Base-by-base conservation (phyloP, 2,888 invertebrate genomes). In the Melanotus villosus region DNA sequence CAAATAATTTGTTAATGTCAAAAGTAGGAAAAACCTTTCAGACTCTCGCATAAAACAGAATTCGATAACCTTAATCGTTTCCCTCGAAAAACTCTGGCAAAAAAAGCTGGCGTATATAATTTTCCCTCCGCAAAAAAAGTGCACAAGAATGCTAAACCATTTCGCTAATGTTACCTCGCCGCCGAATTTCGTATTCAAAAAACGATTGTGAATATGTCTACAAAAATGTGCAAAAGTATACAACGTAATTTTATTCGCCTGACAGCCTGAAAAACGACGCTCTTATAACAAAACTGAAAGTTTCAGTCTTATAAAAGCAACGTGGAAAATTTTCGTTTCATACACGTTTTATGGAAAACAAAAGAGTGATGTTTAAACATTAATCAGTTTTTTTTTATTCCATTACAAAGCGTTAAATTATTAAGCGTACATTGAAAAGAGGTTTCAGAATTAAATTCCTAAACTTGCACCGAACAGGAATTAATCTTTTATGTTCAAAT, bases 191-290 rank as follows among this genome's bases (percentile, higher is more conserved):
- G 32, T 32, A 30, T 52, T 52, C 52, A 7, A 3, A 52, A 34
- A 50, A 14, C 50, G 30, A 50, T 32, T 10, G 50, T 16, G 16
- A 52, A 52, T 19, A 10, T 18, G 19, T 52, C 18, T 52, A 52
- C 32, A 52, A 32, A 18, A n/a, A 32, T 18, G 52, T 32, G n/a
- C 52, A 52, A 18, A 52, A 52, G 32, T 18, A 32, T 52, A 26
- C 14, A 45, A 45, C 14, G 7, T 21, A 52, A 52, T 9, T 52
- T 52, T 19, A n/a, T 32, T 52, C 52, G 32, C 9, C 52, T 18
- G 32, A 32, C 50, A 50, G 50, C 16, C 50, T 50, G 50, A 30
- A 26, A 50, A 50, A 50, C 26, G 50, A 9, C 12, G 10, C 43
- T 43, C 19, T 43, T 43, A 43, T 10, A 19, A n/a, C 1, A 19